Evolutionary conservation across 2,797 vertebrate species (phyloP).

Genomic region (Setipinna tenuifilis): DNA sequence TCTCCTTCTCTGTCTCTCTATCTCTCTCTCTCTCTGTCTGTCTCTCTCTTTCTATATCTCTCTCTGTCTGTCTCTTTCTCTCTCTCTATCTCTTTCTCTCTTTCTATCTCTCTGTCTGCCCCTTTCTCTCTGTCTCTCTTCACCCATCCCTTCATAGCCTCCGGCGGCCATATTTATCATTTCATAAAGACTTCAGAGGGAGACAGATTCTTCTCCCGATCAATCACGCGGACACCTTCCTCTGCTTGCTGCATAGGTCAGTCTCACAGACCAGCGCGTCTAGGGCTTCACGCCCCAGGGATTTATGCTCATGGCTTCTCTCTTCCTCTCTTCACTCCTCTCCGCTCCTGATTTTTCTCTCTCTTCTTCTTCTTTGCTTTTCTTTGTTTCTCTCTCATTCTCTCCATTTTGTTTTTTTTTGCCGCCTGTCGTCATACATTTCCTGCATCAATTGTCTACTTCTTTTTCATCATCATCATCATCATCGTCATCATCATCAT

Average conservation of each 20-base stretch:
- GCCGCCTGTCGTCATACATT: too few relatives aligned
- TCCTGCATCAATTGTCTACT: too few relatives aligned
- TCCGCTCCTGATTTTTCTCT: not conserved
- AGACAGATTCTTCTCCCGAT: conserved; percentile 30
- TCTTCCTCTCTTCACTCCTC: not conserved
- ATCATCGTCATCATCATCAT: too few relatives aligned
- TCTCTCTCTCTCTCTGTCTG: not conserved
- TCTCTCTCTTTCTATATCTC: not conserved
- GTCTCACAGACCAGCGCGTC: conserved; percentile 19
- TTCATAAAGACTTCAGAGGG: conserved; percentile 24
- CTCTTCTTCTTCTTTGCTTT: not conserved
- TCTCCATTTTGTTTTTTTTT: not conserved
- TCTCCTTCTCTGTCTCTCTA: not conserved
- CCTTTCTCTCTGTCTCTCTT: not conserved
- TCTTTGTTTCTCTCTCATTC: not conserved
- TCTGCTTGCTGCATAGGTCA: not conserved
- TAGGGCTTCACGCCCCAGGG: not conserved
- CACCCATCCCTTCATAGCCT: not conserved
- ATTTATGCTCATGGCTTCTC: conserved; percentile 30
- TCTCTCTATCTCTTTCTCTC: not conserved
- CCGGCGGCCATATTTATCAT: conserved; percentile 19
- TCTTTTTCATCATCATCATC: too few relatives aligned
- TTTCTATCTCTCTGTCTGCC: not conserved
- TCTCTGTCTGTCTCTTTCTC: not conserved
- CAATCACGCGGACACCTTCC: conserved; percentile 30